Evolutionary conservation across 2,113 vertebrate genomes (phyloP), one percentile per base, ranked within the genome.

Genomic region (Romanogobio albipinnatus): DNA sequence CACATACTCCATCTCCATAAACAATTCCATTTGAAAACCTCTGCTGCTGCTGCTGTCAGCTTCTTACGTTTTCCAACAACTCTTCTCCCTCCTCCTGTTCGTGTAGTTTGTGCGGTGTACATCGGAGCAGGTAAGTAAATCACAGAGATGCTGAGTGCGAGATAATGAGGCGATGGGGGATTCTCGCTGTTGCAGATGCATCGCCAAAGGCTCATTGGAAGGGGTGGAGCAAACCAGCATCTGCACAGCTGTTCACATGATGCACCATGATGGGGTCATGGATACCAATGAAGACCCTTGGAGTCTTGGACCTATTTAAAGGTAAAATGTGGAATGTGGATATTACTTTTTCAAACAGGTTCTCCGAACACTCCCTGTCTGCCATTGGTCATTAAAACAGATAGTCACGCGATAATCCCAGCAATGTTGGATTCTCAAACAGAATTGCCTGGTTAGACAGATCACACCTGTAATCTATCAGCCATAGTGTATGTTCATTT

Each of bases 121-220:
- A 84, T 88, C 47, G 71, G 87, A 90, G 91, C 92, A 91, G 92
- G 92, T 92, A 92, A 94, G 94, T 94, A 94, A 94, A 95, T 94
- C 93, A 94, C 92, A 58, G 87, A 93, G 92, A 89, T 91, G 92
- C 93, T 91, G 91, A 88, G 89, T 90, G 90, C 84, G 82, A 93
- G 93, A 94, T 94, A 95, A 94, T 89, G 90, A 94, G 93, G 89
- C 93, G 88, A 86, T 61, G 62, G 93, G 93, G 93, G 92, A 93
- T 93, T 90, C 86, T 82, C 53, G 62, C 79, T 78, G 58, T 88
- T 89, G 87, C 91, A 92, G 91, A 91, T 93, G 93, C 90, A 90
- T 84, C 0, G 89, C 93, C 91, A 85, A 75, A 84, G 92, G 93
- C 92, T 89, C 85, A 89, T 84, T 81, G 76, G 88, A 90, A 45